Base-by-base conservation (phyloP, 1,140 invertebrate species). In the Microvelia longipes region DNA sequence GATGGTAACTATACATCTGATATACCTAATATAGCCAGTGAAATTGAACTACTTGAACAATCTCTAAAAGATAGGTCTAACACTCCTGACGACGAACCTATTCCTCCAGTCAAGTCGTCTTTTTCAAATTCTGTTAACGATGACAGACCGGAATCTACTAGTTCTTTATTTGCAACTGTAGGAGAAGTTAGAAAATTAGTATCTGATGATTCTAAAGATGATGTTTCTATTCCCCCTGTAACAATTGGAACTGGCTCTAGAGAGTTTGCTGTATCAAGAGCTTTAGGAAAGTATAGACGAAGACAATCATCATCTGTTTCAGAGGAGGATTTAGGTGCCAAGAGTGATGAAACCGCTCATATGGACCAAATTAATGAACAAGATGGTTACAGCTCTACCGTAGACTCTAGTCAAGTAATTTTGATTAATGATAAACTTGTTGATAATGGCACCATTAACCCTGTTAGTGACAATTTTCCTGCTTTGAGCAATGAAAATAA, bases 181-280 rank as follows among this genome's bases (percentile, higher is more conserved):
- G 89, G 88, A 24, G 89, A 89, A 71, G 83, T 85, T 0, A 90
- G 88, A 81, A 83, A 84, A 75, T 82, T 82, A 30, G 77, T 81
- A 66, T 79, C 61, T 19, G 85, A 87, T 72, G 83, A 84, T 75
- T 78, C 79, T 13, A 71, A 66, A 50, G 73, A 74, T 28, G 73
- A 73, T 28, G 77, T 78, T 72, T 75, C 77, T 64, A 75, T 84
- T 28, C 82, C 83, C 1, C 81, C 82, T 11, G 84, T 85, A 15
- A 79, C 81, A 30, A 79, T 84, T 69, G 85, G 81, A 63, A 85
- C 86, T 35, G 83, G 86, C 2, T 87, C 86, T 67, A 85, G 90
- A 84, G 90, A 93, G 79, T 93, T 92, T 78, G 90, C 90, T 0
- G 91, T 91, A 1, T 92, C 90, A 0, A 80, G 90, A 75, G 90